Base-by-base conservation (phyloP, 1,140 invertebrate species). In the Caenorhabditis brenneri region DNA sequence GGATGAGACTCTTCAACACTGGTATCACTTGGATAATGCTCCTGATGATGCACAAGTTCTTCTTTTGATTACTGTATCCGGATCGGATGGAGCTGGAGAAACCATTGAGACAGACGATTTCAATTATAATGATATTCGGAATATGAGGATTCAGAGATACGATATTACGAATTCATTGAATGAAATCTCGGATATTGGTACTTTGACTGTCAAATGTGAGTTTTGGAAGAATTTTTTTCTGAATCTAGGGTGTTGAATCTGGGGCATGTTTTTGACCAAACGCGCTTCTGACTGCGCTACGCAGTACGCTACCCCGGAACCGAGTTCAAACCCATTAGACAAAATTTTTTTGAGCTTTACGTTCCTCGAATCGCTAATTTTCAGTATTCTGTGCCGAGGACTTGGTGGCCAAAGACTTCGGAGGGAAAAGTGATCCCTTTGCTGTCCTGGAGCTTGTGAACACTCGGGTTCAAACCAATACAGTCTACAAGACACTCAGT, bases 401-500 rank as follows among this genome's bases (percentile, higher is more conserved):
- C 10, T 91, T 98, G 5, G 95, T 95, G 0, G 95, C 96, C 0
- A 96, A 96, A 0, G 96, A 97, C 91, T 92, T 97, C 31, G 95
- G 95, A 7, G 96, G 96, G 0, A 93, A 93, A 86, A 93, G 92
- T 86, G 97, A 99, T 92, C 97, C 97, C 0, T 99, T 99, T 91
- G 98, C 96, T 92, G 97, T 99, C 0, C 89, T 99, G 1, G 97
- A 99, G 91, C 91, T 99, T 69, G 95, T 96, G 3, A 99, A 99
- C 92, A 93, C 96, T 0, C 93, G 97, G 65, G 92, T 99, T 49
- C 96, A 98, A 92, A 99, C 97, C 0, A 96, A 99, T 91, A 99
- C 97, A 0, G 96, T 98, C 91, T 99, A 99, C 91, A 98, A 99
- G 91, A 99, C 97, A 0, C 92, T 99, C 3, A 93, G 94, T 69